Base-by-base conservation (phyloP, 2,113 vertebrate genomes). In the Takifugu bimaculatus region DNA sequence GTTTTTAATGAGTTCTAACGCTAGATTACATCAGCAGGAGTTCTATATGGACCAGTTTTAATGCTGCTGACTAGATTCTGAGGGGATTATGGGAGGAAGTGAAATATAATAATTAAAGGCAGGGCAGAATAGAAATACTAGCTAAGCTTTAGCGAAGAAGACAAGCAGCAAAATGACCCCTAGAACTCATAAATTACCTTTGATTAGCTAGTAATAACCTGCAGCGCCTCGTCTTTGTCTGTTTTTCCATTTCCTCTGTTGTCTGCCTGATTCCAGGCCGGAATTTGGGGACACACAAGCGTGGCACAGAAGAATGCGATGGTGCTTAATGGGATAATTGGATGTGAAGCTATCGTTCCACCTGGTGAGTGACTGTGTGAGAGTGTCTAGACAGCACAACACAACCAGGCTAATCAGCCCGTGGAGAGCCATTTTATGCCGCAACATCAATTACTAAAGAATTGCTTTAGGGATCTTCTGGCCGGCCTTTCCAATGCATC, bases 371-470 rank as follows among this genome's bases (percentile, higher is more conserved):
- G 79, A 74, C 70, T 78, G 69, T 75, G 79, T 68, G 70, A 61
- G 52, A 57, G 63, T 71, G 35, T 42, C 44, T 60, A 1, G 74
- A 55, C 12, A 50, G 57, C 59, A 53, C 60, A 69, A 72, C 75
- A 78, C 85, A 66, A 5, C 69, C 74, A 85, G 87, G 90, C 82
- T 89, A 76, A 64, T 57, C 2, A 65, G 74, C 55, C 80, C 68
- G 57, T 54, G 20, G 75, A 87, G 85, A 89, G 80, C 70, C 75
- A 85, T 88, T 86, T 87, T 76, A 82, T 76, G 72, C 72, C 63
- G 75, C 74, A 78, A 82, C 78, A 86, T 75, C 86, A 88, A 88
- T 91, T 88, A 88, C 79, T 61, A 80, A 82, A 65, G 60, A 84
- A 90, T 88, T 87, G 86, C 87, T 85, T 86, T 61, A 71, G 83